phyloP scores from a whole-genome alignment of 1,140 invertebrate species.

The Macrobrachium nipponense region DNA sequence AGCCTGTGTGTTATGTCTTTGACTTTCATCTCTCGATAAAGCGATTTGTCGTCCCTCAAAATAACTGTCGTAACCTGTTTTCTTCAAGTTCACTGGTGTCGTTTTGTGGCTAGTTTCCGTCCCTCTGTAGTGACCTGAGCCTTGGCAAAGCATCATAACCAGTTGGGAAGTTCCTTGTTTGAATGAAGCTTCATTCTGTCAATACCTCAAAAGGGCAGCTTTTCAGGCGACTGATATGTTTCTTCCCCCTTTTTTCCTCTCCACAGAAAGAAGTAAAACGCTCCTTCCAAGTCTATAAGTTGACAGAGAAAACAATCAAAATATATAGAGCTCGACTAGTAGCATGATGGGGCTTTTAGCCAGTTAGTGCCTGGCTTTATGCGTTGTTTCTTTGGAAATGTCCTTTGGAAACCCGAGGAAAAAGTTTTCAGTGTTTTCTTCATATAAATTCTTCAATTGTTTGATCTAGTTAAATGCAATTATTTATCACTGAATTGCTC shows the following conservation, averaged over 20 bases:
- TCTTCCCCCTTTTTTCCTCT: slow-evolving; percentile 55
- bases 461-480: neutral
- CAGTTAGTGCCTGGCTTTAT: slow-evolving; percentile 40
- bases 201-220: slow-evolving; percentile 40
- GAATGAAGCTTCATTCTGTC: slow-evolving; percentile 13
- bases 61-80: too few species aligned
- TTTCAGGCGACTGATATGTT: slow-evolving; percentile 44
- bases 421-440: neutral
- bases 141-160: slow-evolving; percentile 38
- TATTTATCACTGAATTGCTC: too few species aligned
- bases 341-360: slow-evolving; percentile 6
- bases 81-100: too few species aligned
- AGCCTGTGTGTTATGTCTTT: too few species aligned
- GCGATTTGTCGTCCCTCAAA: too few species aligned
- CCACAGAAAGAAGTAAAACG: slow-evolving; percentile 63
- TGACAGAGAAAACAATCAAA: slow-evolving; percentile 49
- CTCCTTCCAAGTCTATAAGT: slow-evolving; percentile 57
- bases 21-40: too few species aligned
- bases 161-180: slow-evolving; percentile 62
- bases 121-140: neutral
- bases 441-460: neutral
- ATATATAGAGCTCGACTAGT: slow-evolving; percentile 47
- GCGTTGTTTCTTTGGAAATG: slow-evolving; percentile 37
- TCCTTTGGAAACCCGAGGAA: neutral
- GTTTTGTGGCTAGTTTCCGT: neutral